phyloP scores from a whole-genome alignment of 2,888 invertebrate genomes.

The Altica lythri region DNA sequence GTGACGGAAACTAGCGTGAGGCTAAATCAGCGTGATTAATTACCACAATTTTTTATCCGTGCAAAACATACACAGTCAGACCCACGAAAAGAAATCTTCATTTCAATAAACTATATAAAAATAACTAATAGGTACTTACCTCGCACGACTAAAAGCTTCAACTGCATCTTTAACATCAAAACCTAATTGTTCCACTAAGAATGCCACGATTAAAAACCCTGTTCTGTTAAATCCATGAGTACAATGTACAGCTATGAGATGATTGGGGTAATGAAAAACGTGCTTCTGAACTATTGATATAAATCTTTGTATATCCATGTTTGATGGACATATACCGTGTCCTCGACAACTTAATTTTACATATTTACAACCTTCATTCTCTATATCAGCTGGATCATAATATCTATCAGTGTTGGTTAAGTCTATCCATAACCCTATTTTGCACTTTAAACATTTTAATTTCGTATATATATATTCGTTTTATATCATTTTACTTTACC shows the following conservation, averaged over 20 bases:
- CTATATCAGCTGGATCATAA: slow-evolving; percentile 80
- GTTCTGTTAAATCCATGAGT: slow-evolving; percentile 99
- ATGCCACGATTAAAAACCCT: slow-evolving; percentile 92
- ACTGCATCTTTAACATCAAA: slow-evolving; percentile 85
- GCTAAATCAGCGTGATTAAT: not conserved
- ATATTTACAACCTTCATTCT: slow-evolving; percentile 77
- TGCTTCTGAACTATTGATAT: slow-evolving; percentile 79
- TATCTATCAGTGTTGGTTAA: slow-evolving; percentile 94
- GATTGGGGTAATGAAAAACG: slow-evolving; percentile 76
- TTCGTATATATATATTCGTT: no score
- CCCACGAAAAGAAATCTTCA: not conserved
- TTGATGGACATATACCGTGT: slow-evolving; percentile 88
- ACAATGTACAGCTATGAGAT: slow-evolving; percentile 85
- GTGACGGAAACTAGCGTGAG: not conserved
- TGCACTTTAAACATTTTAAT: slow-evolving; percentile 62
- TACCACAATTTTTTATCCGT: no score
- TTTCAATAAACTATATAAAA: not conserved
- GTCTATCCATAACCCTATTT: slow-evolving; percentile 94
- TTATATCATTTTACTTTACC: no score
- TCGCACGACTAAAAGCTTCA: slow-evolving; percentile 71
- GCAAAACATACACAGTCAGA: no score
- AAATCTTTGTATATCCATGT: slow-evolving; percentile 83
- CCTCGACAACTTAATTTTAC: slow-evolving; percentile 88
- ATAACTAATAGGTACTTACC: slow-evolving; percentile 55
- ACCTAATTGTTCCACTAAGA: slow-evolving; percentile 82